These are phyloP conservation scores for Diuraphis noxia DNA, from an alignment of 1,140 invertebrate genomes.

Conservation along the genomic window DNA sequence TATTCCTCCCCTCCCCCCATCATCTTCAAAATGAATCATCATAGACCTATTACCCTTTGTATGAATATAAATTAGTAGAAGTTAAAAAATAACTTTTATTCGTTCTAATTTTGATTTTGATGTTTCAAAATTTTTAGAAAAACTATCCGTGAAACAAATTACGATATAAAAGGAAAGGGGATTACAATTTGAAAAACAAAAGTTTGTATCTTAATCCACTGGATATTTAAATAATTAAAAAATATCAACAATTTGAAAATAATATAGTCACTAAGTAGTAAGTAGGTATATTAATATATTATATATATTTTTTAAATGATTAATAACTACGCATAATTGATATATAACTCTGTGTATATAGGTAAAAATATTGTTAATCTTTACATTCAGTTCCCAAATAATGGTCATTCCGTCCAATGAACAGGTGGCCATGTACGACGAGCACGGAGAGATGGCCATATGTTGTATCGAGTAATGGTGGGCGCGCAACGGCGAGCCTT, in stretches of 20 bases:
- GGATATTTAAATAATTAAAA: not conserved
- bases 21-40: not conserved
- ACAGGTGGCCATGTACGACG: slow-evolving; percentile 70
- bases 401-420: slow-evolving; percentile 74
- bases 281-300: too few species aligned
- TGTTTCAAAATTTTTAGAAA: too few species aligned
- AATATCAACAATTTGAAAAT: not conserved
- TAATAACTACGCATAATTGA: not conserved
- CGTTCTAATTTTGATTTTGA: too few species aligned
- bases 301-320: too few species aligned
- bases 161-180: not conserved
- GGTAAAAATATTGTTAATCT: not conserved
- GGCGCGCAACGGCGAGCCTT: slow-evolving; percentile 61
- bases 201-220: not conserved
- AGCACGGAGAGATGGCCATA: slow-evolving; percentile 70
- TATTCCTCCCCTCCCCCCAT: too few species aligned
- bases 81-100: not conserved
- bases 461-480: slow-evolving; percentile 70
- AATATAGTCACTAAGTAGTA: not conserved
- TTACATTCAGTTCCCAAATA: slow-evolving; percentile 69
- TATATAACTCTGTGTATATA: not conserved
- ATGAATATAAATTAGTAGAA: not conserved
- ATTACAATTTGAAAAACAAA: not conserved
- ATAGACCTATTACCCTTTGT: not conserved
- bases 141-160: too few species aligned